Percentiles rank a stretch among this genome's conserved stretches.
These are phyloP conservation scores for Brachionus calyciflorus DNA, from an alignment of 1,140 invertebrate species.

Conservation along the genomic window DNA sequence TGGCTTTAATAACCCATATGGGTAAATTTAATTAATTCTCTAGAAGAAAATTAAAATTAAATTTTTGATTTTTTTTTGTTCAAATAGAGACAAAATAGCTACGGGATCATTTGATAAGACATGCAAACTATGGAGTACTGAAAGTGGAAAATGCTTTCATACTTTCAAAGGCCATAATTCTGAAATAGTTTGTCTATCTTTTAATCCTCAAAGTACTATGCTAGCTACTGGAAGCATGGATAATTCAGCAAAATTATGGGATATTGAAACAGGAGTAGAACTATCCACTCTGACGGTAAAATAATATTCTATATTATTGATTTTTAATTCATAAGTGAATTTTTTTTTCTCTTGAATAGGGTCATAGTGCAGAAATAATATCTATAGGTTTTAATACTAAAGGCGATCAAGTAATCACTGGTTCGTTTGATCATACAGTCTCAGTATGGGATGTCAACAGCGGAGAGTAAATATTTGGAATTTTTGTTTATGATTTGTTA, in stretches of 20 bases:
- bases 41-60: too few relatives aligned
- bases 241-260: slow-evolving; percentile 69
- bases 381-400: slow-evolving; percentile 70
- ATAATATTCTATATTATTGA: not conserved
- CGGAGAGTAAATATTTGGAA: slow-evolving; percentile 65
- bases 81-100: slow-evolving; percentile 68
- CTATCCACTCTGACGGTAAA: slow-evolving; percentile 60
- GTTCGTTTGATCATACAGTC: slow-evolving; percentile 74
- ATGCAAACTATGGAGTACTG: slow-evolving; percentile 69
- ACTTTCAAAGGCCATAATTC: slow-evolving; percentile 72
- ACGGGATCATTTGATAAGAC: slow-evolving; percentile 79
- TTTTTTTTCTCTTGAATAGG: slow-evolving; percentile 61
- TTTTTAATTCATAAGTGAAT: not conserved
- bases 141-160: slow-evolving; percentile 68
- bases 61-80: not conserved
- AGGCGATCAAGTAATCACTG: slow-evolving; percentile 71
- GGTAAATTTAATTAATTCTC: slow-evolving; percentile 63
- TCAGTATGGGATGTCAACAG: slow-evolving; percentile 72
- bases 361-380: slow-evolving; percentile 73
- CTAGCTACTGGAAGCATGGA: slow-evolving; percentile 75
- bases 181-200: slow-evolving; percentile 68
- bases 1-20: slow-evolving; percentile 71
- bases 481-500: not conserved
- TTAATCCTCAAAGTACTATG: slow-evolving; percentile 66
- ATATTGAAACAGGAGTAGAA: slow-evolving; percentile 67